Evolutionary conservation across 2,113 vertebrate genomes (phyloP), one percentile per base, ranked within the genome.

Genomic region (Microtus montanus): DNA sequence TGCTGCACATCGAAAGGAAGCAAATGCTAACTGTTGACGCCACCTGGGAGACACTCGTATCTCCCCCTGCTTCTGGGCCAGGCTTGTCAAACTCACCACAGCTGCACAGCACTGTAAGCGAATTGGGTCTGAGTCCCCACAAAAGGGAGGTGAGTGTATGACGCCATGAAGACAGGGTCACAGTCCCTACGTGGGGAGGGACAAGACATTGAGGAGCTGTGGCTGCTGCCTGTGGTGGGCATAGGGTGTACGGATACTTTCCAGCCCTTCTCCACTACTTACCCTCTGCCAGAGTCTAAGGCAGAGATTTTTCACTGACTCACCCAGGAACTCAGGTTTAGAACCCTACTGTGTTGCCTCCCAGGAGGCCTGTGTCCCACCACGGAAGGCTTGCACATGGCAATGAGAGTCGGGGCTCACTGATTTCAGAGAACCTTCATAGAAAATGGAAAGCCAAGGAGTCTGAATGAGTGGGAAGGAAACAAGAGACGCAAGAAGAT

Each of bases 1-100:
- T 35, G 84, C 54, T 94, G 88, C 71, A 49, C 70, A 70, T 61
- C 66, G 73, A 91, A 77, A 92, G 89, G 71, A 86, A 86, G 93
- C 52, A 90, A 91, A 79, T 89, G 74, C 85, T 93, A 92, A 94
- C 91, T 84, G 66, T 92, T 93, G 95, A 95, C 26, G 82, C 91
- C 66, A 84, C 89, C 54, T 77, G 20, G 2, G 33, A 93, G 88
- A 94, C 87, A 97, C 89, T 95, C 83, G 78, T 49, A 86, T 90
- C 49, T 90, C 84, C 86, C 92, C 52, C 82, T 83, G 88, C 79
- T 95, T 83, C 84, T 91, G 87, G 86, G 94, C 91, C 71, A 73
- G 38, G 41, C 82, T 73, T 91, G 94, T 87, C 91, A 95, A 63
- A 86, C 44, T 77, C 47, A 41, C 89, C 86, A 92, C 92, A 49